Conservation (phyloP, 2,888 invertebrate genomes). For the Hipparchia semele region DNA sequence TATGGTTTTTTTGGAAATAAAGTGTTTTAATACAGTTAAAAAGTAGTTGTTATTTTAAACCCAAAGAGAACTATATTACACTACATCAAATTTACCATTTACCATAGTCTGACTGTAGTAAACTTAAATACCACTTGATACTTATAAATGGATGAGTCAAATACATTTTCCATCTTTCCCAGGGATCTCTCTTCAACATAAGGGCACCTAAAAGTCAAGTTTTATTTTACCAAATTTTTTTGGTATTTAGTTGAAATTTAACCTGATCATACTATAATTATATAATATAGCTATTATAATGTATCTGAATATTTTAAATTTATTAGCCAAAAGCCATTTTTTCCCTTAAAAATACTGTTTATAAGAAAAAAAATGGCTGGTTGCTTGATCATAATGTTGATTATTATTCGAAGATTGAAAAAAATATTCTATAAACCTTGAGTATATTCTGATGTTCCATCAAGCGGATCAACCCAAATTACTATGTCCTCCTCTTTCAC, state of each 20-base stretch:
- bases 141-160: constrained; percentile 80
- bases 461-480: constrained; percentile 99
- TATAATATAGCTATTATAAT: too few relatives aligned
- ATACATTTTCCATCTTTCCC: constrained; percentile 83
- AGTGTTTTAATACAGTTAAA: constrained; percentile 22
- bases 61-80: constrained; percentile 40
- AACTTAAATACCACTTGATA: constrained; percentile 82
- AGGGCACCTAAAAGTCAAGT: constrained; percentile 72
- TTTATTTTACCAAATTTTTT: too few relatives aligned
- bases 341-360: too few relatives aligned
- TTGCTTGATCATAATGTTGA: not conserved
- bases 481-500: constrained; percentile 92
- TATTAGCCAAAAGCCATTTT: too few relatives aligned
- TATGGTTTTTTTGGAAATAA: constrained; percentile 18
- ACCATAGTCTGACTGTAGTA: constrained; percentile 81
- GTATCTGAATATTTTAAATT: too few relatives aligned
- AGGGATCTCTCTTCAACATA: constrained; percentile 81
- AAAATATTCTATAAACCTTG: constrained; percentile 83
- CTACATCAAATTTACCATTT: constrained; percentile 57
- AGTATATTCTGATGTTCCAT: constrained; percentile 99
- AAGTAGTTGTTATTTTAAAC: constrained; percentile 27
- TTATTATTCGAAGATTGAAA: not conserved
- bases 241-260: too few relatives aligned
- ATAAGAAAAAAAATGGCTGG: too few relatives aligned
- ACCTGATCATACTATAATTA: too few relatives aligned